These are phyloP conservation scores for Phataginus tetradactyla DNA, from an alignment of 2,797 vertebrate genomes.

Conservation along the genomic window DNA sequence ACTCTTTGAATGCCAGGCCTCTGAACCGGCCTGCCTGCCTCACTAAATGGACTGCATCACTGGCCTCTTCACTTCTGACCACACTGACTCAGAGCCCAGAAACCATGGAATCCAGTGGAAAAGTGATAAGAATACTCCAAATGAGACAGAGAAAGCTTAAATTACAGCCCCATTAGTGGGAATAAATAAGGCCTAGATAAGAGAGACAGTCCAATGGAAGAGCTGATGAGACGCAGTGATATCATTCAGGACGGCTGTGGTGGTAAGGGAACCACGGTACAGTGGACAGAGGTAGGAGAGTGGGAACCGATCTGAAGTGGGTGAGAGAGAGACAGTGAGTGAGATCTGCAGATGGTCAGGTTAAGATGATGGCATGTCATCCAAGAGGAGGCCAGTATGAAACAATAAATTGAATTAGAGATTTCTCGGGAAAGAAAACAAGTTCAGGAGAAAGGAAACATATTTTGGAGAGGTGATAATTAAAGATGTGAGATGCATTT, in stretches of 20 bases:
- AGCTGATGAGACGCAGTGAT: not conserved
- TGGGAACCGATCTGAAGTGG: not conserved
- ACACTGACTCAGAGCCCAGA: not conserved
- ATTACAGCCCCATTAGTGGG: not conserved
- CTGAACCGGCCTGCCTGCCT: not conserved
- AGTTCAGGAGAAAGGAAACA: not conserved
- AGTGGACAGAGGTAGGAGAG: not conserved
- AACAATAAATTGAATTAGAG: not conserved
- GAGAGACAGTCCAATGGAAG: not conserved
- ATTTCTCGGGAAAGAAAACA: conserved; percentile 1
- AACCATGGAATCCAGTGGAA: not conserved
- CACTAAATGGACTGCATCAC: not conserved
- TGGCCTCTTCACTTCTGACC: not conserved
- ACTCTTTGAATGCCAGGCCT: not conserved
- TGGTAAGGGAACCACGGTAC: not conserved
- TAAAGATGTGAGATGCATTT: not conserved
- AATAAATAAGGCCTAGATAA: not conserved
- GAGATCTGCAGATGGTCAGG: not conserved
- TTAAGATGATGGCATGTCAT: not conserved
- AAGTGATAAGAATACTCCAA: not conserved
- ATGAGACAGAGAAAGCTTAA: not conserved
- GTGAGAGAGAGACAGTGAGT: not conserved
- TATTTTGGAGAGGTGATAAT: not conserved
- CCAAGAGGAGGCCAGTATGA: not conserved
- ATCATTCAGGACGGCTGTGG: not conserved